These are phyloP conservation scores for Drosophila carrolli DNA, from an alignment of 1,140 invertebrate genomes.

Conservation along the genomic window DNA sequence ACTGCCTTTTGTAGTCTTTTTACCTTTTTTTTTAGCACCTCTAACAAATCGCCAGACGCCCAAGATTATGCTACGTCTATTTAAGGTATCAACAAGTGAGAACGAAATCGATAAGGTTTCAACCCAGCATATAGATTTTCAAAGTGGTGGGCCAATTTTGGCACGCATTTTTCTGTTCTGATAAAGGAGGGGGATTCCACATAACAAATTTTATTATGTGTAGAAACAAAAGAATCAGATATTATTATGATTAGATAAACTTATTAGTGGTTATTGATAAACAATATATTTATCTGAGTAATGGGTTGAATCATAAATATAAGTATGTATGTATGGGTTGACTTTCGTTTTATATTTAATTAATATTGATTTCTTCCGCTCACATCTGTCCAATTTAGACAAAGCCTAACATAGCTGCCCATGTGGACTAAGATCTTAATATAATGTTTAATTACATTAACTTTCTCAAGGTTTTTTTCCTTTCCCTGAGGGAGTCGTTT, in stretches of 20 bases:
- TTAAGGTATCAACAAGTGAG: neutral
- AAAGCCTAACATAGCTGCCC: too few species aligned
- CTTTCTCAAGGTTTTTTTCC: slow-evolving; percentile 12
- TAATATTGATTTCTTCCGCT: neutral
- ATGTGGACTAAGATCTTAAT: too few species aligned
- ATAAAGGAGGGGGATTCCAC: neutral
- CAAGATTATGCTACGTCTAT: slow-evolving; percentile 50
- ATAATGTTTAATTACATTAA: slow-evolving; percentile 3
- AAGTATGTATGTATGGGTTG: neutral
- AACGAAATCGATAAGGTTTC: neutral
- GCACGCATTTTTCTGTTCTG: neutral
- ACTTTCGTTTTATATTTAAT: too few species aligned
- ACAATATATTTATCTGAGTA: neutral
- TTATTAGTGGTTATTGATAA: slow-evolving; percentile 12
- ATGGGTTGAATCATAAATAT: slow-evolving; percentile 4
- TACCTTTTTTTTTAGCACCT: slow-evolving; percentile 13
- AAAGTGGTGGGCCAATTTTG: neutral
- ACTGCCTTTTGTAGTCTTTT: slow-evolving; percentile 4
- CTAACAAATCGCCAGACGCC: slow-evolving; percentile 27
- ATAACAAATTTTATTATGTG: slow-evolving; percentile 11
- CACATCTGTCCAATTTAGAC: too few species aligned
- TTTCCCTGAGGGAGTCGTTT: slow-evolving; percentile 16
- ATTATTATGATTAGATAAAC: slow-evolving; percentile 28
- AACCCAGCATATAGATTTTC: neutral
- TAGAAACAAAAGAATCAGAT: neutral